phyloP scores from a whole-genome alignment of 2,797 vertebrate genomes.

The Phaenicophaeus curvirostris region DNA sequence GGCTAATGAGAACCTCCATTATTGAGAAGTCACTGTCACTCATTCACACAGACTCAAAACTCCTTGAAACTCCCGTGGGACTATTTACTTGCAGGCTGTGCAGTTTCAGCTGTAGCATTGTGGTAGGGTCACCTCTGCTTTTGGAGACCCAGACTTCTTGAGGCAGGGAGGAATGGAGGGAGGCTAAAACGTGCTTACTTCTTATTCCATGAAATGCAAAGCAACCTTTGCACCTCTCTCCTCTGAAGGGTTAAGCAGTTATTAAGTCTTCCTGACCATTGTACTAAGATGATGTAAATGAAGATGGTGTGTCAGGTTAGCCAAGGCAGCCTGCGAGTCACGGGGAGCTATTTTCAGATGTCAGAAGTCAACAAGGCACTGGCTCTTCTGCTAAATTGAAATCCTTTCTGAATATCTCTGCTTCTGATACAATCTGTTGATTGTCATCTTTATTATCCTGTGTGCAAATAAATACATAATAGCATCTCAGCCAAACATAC shows the following conservation, averaged over 20 bases:
- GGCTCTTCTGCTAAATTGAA: slow-evolving; percentile 9
- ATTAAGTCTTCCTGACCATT: background rate
- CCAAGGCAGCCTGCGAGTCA: background rate
- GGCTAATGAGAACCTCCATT: background rate
- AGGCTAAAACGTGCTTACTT: background rate
- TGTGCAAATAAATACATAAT: slow-evolving; percentile 27
- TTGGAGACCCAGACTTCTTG: background rate
- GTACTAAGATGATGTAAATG: background rate
- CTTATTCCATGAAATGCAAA: background rate
- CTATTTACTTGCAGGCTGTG: background rate
- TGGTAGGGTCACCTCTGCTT: slow-evolving; percentile 3
- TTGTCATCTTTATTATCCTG: slow-evolving; percentile 9
- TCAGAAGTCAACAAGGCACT: slow-evolving; percentile 26
- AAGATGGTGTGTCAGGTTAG: background rate
- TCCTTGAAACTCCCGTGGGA: background rate
- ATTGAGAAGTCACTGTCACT: background rate
- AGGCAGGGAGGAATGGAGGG: background rate
- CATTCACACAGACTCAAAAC: background rate
- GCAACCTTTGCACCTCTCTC: background rate
- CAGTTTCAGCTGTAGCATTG: background rate
- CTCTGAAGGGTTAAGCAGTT: background rate
- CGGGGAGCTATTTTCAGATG: slow-evolving; percentile 11
- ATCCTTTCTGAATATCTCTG: background rate
- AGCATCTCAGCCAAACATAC: slow-evolving; percentile 21
- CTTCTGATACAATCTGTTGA: slow-evolving; percentile 10